Percentiles rank a stretch among this genome's conserved stretches.
phyloP scores from a whole-genome alignment of 2,888 invertebrate species.

The Oxycera nigricornis region DNA sequence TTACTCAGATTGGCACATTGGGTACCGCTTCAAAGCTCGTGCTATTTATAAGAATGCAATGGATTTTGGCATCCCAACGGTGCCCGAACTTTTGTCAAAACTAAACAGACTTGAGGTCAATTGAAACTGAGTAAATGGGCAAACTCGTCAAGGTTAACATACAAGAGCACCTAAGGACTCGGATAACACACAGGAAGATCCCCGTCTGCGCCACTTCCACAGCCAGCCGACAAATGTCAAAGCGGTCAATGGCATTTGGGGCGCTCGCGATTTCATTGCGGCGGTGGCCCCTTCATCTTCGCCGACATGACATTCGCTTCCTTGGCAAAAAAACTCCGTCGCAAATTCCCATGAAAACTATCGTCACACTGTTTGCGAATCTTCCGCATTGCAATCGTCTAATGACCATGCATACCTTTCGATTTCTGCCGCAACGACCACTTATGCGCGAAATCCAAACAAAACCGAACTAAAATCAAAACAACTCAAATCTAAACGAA shows the following conservation, averaged over 20 bases:
- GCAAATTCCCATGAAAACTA: not conserved
- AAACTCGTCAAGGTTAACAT: too few species aligned
- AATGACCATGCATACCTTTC: conserved; percentile 6
- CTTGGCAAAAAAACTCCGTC: not conserved
- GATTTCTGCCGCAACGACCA: conserved; percentile 13
- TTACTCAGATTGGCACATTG: not conserved
- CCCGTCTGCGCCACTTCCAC: conserved; percentile 9
- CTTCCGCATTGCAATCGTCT: not conserved
- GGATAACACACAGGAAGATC: too few species aligned
- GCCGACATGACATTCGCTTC: conserved; percentile 22
- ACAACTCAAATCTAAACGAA: conserved; percentile 33
- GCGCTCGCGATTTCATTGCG: conserved; percentile 14
- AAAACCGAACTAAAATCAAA: conserved; percentile 26
- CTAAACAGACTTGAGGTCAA: too few species aligned
- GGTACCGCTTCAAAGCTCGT: not conserved
- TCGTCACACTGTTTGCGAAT: not conserved
- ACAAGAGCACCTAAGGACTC: too few species aligned
- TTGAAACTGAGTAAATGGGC: too few species aligned
- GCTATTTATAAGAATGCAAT: conserved; percentile 14
- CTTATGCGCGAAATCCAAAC: conserved; percentile 20
- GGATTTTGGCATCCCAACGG: not conserved
- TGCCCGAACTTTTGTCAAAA: not conserved
- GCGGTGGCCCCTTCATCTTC: not conserved
- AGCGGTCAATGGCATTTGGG: conserved; percentile 44
- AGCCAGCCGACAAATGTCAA: conserved; percentile 42